Evolutionary conservation across 2,888 invertebrate species (phyloP), one percentile per base, ranked within the genome.

Genomic region (Drosophila neotestacea): DNA sequence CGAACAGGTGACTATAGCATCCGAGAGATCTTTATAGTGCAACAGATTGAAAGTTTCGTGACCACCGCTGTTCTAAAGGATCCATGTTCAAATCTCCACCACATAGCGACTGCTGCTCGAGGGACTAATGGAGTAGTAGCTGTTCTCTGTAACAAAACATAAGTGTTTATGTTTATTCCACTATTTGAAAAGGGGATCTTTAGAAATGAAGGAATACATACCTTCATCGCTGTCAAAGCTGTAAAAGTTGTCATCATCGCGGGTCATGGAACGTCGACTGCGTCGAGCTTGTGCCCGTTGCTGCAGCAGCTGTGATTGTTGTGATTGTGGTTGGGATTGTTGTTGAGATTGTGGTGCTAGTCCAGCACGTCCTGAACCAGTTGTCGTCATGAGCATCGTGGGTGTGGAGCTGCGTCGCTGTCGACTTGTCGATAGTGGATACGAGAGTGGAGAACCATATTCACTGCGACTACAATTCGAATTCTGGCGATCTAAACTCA

Each of bases 151-250:
- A 61, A 64, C 0, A 2, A 13, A 22, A 62, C 13, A 44, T 39
- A 4, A 28, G 39, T 16, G 16, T 16, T 16, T 16, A 4, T 41
- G 28, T 6, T 13, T 16, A 11, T 4, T 1, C 0, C 27, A 2
- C 3, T 3, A 54, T 34, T 36, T 6, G n/a, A 32, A 32, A 9
- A 32, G 13, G 1, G 30, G 32, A 22, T 22, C 22, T 22, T 22
- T 22, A 22, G 44, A 1, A 10, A 10, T 4, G 1, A 9, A 6
- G 16, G 7, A 30, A 7, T 32, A 71, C 87, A 58, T 47, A 91
- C 92, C 92, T 86, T 92, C 92, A 79, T 92, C 92, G 81, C 91
- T 92, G 75, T 92, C 92, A 81, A 92, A 92, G 59, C 92, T 92
- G 71, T 90, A 91, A 54, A 91, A 92, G 34, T 89, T 89, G 32